Evolutionary conservation across 2,113 vertebrate species (phyloP), one percentile per base, ranked within the genome.

Genomic region (Polypterus senegalus): DNA sequence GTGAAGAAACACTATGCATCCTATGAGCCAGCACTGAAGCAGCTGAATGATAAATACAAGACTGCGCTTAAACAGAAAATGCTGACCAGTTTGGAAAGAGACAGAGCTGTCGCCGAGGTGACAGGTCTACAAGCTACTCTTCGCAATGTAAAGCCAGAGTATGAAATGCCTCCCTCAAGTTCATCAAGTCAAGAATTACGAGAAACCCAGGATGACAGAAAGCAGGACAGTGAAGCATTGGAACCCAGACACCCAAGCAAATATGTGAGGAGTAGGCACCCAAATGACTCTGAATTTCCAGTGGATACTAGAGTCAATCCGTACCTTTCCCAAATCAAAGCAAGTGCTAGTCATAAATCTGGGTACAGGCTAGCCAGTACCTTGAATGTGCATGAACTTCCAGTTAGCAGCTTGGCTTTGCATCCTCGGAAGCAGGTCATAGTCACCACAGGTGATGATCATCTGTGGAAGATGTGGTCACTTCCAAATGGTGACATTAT

Each of bases 1-100:
- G 77, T 97, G 58, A 91, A 88, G 72, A 64, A 73, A 49, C 89
- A 92, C 76, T 90, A 92, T 70, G 77, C 80, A 53, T 82, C 79
- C 2, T 88, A 86, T 47, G 87, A 92, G 59, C 82, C 88, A 5
- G 67, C 76, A 9, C 60, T 95, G 10, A 85, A 74, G 65, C 71
- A 88, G 58, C 67, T 93, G 68, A 81, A 77, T 60, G 90, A 92
- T 46, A 97, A 91, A 69, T 92, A 91, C 57, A 77, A 90, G 8
- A 59, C 71, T n/a, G 66, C 75, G 6, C 54, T 91, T 65, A 89
- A 82, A 58, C 83, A 95, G 74, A 92, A 87, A 70, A 83, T 83
- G 84, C 66, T 88, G 69, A 74, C 76, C 58, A 80, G 78, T 55
- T 71, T 89, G 78, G 86, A 92, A 74, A 88, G 77, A 74, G 90